Evolutionary conservation across 2,797 vertebrate species (phyloP).

Genomic region (Ctenopoma multispine): DNA sequence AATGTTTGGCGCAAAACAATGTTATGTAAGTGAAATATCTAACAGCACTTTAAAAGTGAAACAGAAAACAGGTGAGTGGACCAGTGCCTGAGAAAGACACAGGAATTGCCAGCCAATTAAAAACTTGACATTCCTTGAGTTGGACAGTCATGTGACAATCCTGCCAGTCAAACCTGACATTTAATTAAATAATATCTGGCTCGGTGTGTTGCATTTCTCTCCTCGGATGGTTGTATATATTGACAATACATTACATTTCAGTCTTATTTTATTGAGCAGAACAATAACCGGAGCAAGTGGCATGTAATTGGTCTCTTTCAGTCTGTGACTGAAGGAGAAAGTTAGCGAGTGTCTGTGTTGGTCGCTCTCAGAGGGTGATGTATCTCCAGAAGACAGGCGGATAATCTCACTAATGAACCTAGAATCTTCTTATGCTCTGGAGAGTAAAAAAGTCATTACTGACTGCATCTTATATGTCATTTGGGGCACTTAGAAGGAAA

Average conservation of each 20-base stretch:
- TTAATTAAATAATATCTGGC: conserved; percentile 26
- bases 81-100: neutral
- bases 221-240: conserved; percentile 27
- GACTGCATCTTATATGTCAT: conserved; percentile 79
- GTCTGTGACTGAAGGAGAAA: conserved; percentile 52
- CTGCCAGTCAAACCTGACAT: conserved; percentile 18
- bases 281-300: conserved; percentile 64
- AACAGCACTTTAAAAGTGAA: neutral
- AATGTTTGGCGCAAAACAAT: neutral
- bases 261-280: conserved; percentile 55
- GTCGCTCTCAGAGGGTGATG: conserved; percentile 63
- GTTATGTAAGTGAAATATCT: neutral
- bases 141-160: neutral
- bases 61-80: neutral
- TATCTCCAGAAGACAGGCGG: conserved; percentile 71
- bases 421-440: conserved; percentile 75
- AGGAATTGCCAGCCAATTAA: neutral
- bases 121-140: neutral
- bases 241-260: conserved; percentile 63
- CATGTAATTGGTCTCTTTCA: conserved; percentile 70
- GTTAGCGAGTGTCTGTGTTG: conserved; percentile 30
- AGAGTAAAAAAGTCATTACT: conserved; percentile 81
- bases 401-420: conserved; percentile 81
- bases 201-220: conserved; percentile 13
- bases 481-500: conserved; percentile 80